These are phyloP conservation scores for Leptodactylus fallax DNA, from an alignment of 2,797 vertebrate genomes.

Conservation along the genomic window DNA sequence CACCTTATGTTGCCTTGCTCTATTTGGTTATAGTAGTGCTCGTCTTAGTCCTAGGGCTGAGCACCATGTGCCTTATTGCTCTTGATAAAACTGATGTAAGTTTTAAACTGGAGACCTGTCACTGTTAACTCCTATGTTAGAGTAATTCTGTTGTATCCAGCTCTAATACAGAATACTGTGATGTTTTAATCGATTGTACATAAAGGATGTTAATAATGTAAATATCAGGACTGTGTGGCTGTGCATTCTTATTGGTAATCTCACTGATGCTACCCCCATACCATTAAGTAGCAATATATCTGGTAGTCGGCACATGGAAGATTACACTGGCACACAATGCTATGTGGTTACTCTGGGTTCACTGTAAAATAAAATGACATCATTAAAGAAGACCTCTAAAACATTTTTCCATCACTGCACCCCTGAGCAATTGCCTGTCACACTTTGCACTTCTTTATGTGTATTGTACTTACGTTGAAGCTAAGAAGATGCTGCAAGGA, in stretches of 20 bases:
- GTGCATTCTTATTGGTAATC: background rate
- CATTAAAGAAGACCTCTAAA: no score
- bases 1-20: background rate
- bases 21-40: background rate
- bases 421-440: no score
- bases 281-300: background rate
- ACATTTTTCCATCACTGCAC: no score
- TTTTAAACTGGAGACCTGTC: conserved; percentile 49
- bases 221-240: background rate
- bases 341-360: background rate
- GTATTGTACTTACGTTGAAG: no score
- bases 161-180: conserved; percentile 56
- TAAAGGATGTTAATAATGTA: conserved; percentile 53
- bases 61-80: background rate
- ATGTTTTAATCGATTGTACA: conserved; percentile 54
- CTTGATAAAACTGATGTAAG: conserved; percentile 15
- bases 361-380: background rate
- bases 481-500: no score
- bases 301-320: background rate
- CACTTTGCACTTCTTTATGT: no score
- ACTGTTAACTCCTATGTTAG: conserved; percentile 15
- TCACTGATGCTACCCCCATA: background rate
- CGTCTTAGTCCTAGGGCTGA: conserved; percentile 5
- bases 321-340: background rate
- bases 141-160: conserved; percentile 29